Percentiles rank a stretch among this genome's conserved stretches.
Evolutionary conservation across 1,140 invertebrate species (phyloP).

Genomic region (Samia ricini): DNA sequence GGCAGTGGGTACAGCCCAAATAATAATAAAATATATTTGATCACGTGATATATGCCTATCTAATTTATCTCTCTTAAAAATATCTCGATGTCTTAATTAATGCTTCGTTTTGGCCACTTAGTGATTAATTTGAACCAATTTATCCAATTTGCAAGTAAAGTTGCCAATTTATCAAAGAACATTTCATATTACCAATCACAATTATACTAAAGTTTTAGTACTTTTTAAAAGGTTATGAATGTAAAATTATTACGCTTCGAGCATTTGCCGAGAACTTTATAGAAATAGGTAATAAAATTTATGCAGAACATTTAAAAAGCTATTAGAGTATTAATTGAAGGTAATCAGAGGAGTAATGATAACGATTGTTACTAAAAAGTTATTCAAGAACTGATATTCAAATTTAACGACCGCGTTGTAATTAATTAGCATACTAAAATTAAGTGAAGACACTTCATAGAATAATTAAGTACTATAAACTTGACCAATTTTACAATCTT

Average conservation of each 20-base stretch:
- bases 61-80: too few species aligned
- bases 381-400: conserved; percentile 6
- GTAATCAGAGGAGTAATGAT: not conserved
- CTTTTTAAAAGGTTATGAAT: not conserved
- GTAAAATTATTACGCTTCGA: not conserved
- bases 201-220: not conserved
- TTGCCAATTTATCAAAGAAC: too few species aligned
- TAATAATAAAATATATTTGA: too few species aligned
- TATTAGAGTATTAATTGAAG: not conserved
- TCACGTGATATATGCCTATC: too few species aligned
- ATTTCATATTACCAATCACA: not conserved
- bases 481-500: not conserved
- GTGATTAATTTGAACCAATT: too few species aligned
- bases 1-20: too few species aligned
- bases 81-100: too few species aligned
- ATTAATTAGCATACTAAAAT: conserved; percentile 10
- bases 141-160: too few species aligned
- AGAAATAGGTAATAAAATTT: not conserved
- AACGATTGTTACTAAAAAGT: not conserved
- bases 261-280: not conserved
- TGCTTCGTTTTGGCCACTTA: too few species aligned
- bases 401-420: conserved; percentile 1
- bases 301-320: not conserved
- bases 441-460: conserved; percentile 5
- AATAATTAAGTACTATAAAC: conserved; percentile 10